Base-by-base conservation (phyloP, 2,797 vertebrate genomes). In the Agapornis canus region DNA sequence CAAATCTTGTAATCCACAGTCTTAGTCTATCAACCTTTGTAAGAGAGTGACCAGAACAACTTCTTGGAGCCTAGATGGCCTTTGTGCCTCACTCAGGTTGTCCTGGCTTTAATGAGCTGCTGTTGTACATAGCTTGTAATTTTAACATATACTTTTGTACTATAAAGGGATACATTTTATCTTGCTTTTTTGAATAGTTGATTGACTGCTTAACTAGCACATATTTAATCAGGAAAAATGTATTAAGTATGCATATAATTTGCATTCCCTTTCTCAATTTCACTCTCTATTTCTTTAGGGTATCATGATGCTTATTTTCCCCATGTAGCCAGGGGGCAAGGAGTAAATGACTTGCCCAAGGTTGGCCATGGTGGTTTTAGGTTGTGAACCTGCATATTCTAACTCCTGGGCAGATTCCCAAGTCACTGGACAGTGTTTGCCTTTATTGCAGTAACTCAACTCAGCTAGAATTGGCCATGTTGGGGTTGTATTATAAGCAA, bases 1-100 rank as follows among this genome's bases (percentile, higher is more conserved):
- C 0, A 8, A 64, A 73, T 27, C 27, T 68, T 42, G 3, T 42
- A 54, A 32, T 18, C 31, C 6, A 14, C 0, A 2, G 9, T 32
- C 52, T 57, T 60, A 60, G 15, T 10, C 14, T 83, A 32, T 68
- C 35, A 47, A 17, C 40, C 17, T 73, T 32, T 42, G 8, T 45
- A 56, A 59, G 8, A 43, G 11, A 68, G 40, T 2, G 3, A 70
- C 13, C 2, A 68, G 42, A 78, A 78, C 6, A 61, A 25, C 15
- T 54, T 35, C 6, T 42, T 48, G 37, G 18, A 43, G 23, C 12
- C 39, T 63, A n/a, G 63, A 48, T 6, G 21, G 8, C 26, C 18
- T 60, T 73, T n/a, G 12, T 43, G 49, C 5, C 2, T 40, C 13
- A 9, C 13, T 77, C 14, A 32, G 11, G 1, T 29, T 35, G 4